A percentile compares a stretch with the other conserved stretches of the same genome.
Conservation (phyloP, 2,113 vertebrate genomes). For the Arenaria interpres region DNA sequence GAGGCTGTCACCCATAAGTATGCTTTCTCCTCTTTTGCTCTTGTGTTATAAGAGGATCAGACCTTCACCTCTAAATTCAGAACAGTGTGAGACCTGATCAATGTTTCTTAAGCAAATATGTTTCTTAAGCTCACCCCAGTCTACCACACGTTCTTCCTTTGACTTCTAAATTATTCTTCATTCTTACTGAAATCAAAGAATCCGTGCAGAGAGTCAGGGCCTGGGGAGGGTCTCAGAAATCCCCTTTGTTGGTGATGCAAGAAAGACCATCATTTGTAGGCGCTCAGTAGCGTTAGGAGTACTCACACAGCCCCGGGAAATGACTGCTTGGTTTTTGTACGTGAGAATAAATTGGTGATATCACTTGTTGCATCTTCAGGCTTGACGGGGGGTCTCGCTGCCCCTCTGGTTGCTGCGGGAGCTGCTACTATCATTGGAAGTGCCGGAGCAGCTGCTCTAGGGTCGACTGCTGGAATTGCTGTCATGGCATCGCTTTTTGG, state of each 20-base stretch:
- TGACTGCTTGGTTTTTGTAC: neutral
- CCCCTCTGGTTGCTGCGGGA: conserved; percentile 90
- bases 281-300: neutral
- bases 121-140: neutral
- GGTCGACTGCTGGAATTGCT: conserved; percentile 90
- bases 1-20: neutral
- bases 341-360: neutral
- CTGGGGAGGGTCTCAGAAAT: neutral
- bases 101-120: neutral
- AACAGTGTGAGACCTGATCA: neutral
- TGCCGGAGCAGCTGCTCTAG: conserved; percentile 90
- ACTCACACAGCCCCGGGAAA: neutral
- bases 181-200: neutral
- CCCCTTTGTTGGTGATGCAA: neutral
- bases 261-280: neutral
- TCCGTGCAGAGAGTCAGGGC: neutral
- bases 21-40: neutral
- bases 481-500: conserved; percentile 94
- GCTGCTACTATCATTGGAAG: conserved; percentile 88
- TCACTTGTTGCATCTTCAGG: conserved; percentile 71
- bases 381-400: conserved; percentile 93
- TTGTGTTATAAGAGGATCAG: neutral
- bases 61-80: neutral
- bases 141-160: neutral
- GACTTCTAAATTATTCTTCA: neutral